Base-by-base conservation (phyloP, 2,797 vertebrate species). In the Antennarius maculatus region DNA sequence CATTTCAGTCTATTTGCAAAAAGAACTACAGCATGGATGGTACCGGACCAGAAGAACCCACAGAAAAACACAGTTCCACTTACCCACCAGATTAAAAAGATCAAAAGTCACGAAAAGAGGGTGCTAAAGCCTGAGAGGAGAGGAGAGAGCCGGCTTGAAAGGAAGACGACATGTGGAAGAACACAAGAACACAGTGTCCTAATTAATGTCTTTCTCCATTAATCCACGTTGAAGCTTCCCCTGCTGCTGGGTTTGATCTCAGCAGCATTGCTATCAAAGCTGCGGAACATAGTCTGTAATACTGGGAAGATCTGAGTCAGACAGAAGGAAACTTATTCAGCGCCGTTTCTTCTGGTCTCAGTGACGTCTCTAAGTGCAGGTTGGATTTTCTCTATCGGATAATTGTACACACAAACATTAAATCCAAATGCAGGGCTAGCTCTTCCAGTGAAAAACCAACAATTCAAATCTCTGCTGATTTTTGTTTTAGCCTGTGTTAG, bases 221-320 rank as follows among this genome's bases (percentile, higher is more conserved):
- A 87, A 89, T 87, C 83, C 81, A 80, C 51, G 80, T 68, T 71
- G 80, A 83, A 77, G 75, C 77, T 85, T 77, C 73, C 70, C 74
- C 56, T 77, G 82, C 74, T 81, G 82, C 76, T 56, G 63, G 82
- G 83, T 86, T 88, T 91, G 88, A 91, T 91, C 82, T 85, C 61
- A 43, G 69, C 61, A 28, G 28, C 41, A 59, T 46, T 74, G 54
- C 69, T 79, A 89, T 87, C 89, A 88, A 86, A 91, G 87, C 61
- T 31, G 56, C 9, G 27, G 53, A 84, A 71, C 66, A 2, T 3
- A 23, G 60, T 43, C 60, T 75, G 73, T 74, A 75, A 71, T 72
- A 52, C 61, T 73, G 60, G 53, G 71, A 53, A 74, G 66, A 80
- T 85, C 69, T 78, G 72, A 65, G 81, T 79, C 77, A 77, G 77